These are phyloP conservation scores for Drosophila tristis DNA, from an alignment of 1,140 invertebrate species.

Conservation along the genomic window DNA sequence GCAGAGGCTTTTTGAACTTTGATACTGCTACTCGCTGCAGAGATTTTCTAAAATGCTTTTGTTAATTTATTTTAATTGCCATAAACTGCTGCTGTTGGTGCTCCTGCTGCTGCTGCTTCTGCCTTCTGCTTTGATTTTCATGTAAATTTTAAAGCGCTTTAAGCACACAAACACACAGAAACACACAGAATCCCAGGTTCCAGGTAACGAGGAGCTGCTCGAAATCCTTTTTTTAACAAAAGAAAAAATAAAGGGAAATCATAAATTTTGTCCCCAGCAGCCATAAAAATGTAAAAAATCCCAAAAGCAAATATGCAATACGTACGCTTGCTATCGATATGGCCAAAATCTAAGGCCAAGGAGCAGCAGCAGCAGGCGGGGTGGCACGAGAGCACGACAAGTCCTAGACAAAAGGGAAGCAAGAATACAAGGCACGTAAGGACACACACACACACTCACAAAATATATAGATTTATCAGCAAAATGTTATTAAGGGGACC, in stretches of 20 bases:
- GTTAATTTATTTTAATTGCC: constrained; percentile 67
- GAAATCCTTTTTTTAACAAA: constrained; percentile 77
- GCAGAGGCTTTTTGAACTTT: constrained; percentile 70
- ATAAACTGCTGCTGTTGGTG: constrained; percentile 34
- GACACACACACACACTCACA: constrained; percentile 16
- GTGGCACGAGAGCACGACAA: background rate
- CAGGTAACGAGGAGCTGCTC: constrained; percentile 66
- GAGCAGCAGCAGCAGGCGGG: background rate
- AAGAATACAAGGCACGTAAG: constrained; percentile 36
- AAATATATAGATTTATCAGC: constrained; percentile 38
- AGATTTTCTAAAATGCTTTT: constrained; percentile 44
- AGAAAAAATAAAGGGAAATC: constrained; percentile 65
- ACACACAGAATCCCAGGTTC: background rate
- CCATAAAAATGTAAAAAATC: constrained; percentile 69
- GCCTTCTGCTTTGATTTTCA: constrained; percentile 47
- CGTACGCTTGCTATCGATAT: constrained; percentile 68
- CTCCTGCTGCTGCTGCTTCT: background rate
- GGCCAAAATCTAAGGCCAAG: constrained; percentile 58
- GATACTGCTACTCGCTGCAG: constrained; percentile 36
- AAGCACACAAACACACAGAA: constrained; percentile 30
- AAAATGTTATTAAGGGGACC: constrained; percentile 68
- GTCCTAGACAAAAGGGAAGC: constrained; percentile 44
- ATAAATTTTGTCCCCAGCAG: constrained; percentile 77
- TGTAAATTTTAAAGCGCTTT: constrained; percentile 78
- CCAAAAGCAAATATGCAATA: constrained; percentile 61